Evolutionary conservation across 1,140 invertebrate genomes (phyloP), one percentile per base, ranked within the genome.

Genomic region (Telenomus remus): DNA sequence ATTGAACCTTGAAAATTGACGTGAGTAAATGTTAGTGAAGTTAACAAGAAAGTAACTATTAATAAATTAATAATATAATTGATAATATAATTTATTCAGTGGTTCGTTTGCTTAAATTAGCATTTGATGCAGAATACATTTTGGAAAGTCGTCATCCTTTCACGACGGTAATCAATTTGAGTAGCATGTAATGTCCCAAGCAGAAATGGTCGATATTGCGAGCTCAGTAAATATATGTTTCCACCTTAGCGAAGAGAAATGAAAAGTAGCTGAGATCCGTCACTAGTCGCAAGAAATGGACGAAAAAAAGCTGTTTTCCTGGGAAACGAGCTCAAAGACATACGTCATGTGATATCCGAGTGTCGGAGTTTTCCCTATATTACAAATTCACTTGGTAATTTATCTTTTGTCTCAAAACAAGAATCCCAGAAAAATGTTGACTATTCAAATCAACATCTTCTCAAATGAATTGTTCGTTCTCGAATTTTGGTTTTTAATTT

Each of bases 201-300:
- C 68, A 69, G 57, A 64, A 72, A 64, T 53, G 63, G 63, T 68
- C 63, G 75, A 68, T 77, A 77, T 68, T 72, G 39, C 68, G 51
- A 66, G 61, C 68, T 51, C 46, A 34, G 73, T 57, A 59, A 69
- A 76, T 51, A 53, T 77, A 68, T 64, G 74, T 66, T 76, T 66
- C 50, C 73, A 65, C 48, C 57, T 68, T 53, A 54, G 56, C 46
- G 37, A 64, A 77, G 55, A 71, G 66, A 71, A 77, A 68, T 68
- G 74, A 77, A 77, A 77, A 77, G 66, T 70, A 53, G 61, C 51
- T 12, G 43, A 66, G 61, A 76, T 76, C 66, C 50, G 65, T 76
- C 61, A 66, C 66, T 59, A 49, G 66, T 61, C 37, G 56, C 39
- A 71, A 71, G 53, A 77, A 72, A 66, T 61, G 63, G 61, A 68